Conservation (phyloP, 2,888 invertebrate genomes). For the Linnaemya vulpina region DNA sequence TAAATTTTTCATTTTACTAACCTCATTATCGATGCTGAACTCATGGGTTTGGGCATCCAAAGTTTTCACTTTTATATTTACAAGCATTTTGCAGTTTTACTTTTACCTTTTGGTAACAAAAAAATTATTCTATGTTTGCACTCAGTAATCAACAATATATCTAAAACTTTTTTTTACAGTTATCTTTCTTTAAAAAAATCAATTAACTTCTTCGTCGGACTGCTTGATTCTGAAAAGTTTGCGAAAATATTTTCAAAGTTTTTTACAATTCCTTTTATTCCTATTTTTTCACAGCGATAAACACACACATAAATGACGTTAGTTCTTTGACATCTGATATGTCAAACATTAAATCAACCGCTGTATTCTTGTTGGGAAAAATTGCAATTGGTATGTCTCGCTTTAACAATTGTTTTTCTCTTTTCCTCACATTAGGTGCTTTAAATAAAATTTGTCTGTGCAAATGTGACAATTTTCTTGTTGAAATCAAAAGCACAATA, state of each 20-base stretch:
- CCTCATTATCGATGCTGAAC: slow-evolving; percentile 92
- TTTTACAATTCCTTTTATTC: slow-evolving; percentile 59
- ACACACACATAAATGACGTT: slow-evolving; percentile 64
- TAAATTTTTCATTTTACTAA: slow-evolving; percentile 82
- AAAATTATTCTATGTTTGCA: slow-evolving; percentile 27
- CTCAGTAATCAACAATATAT: slow-evolving; percentile 19
- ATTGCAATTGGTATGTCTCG: slow-evolving; percentile 39
- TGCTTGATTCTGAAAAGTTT: slow-evolving; percentile 32
- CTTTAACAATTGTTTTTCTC: slow-evolving; percentile 13
- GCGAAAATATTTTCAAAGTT: slow-evolving; percentile 9
- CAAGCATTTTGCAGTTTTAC: slow-evolving; percentile 81
- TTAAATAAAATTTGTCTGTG: slow-evolving; percentile 27
- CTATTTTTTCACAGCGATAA: slow-evolving; percentile 29
- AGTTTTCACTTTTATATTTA: slow-evolving; percentile 94
- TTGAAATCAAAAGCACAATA: neutral
- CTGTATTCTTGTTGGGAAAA: slow-evolving; percentile 22
- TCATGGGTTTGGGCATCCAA: slow-evolving; percentile 93
- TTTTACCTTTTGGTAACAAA: slow-evolving; percentile 43
- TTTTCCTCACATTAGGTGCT: slow-evolving; percentile 37
- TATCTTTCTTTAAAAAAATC: slow-evolving; percentile 1
- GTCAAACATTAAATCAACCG: slow-evolving; percentile 54
- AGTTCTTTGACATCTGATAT: slow-evolving; percentile 53
- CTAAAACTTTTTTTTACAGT: neutral
- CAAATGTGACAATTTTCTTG: slow-evolving; percentile 41
- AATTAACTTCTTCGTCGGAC: slow-evolving; percentile 5